Evolutionary conservation across 2,797 vertebrate genomes (phyloP).

Genomic region (Amblyraja radiata): DNA sequence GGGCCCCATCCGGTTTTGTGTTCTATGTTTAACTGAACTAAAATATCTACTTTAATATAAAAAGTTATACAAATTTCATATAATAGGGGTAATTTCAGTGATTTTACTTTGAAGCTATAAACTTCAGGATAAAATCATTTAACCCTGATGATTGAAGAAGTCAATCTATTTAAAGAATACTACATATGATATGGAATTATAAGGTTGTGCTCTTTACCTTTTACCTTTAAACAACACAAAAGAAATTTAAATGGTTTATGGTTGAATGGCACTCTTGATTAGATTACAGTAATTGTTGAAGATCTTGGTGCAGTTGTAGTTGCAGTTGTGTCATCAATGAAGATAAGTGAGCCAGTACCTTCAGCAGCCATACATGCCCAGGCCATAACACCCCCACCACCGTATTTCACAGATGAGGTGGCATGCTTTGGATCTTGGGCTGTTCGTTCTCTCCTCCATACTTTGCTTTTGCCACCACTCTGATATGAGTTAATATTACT

Average conservation of each 20-base stretch:
- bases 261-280: not conserved
- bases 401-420: too few species aligned
- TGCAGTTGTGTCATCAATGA: too few species aligned
- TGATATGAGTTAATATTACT: not conserved
- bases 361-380: too few species aligned
- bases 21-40: too few species aligned
- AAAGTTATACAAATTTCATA: not conserved
- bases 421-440: too few species aligned
- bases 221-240: not conserved
- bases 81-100: not conserved
- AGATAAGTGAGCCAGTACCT: too few species aligned
- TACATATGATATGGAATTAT: not conserved
- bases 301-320: not conserved
- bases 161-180: not conserved
- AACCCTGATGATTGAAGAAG: not conserved
- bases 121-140: too few species aligned
- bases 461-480: too few species aligned
- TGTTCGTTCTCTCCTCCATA: too few species aligned
- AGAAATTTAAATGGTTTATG: not conserved
- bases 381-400: too few species aligned
- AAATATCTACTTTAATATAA: not conserved
- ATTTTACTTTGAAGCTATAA: not conserved
- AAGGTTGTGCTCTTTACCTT: not conserved
- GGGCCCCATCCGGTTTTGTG: too few species aligned
- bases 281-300: not conserved